A percentile compares a stretch with the other conserved stretches of the same genome.
Evolutionary conservation across 2,888 invertebrate genomes (phyloP).

Genomic region (Ctenicera cuprea): DNA sequence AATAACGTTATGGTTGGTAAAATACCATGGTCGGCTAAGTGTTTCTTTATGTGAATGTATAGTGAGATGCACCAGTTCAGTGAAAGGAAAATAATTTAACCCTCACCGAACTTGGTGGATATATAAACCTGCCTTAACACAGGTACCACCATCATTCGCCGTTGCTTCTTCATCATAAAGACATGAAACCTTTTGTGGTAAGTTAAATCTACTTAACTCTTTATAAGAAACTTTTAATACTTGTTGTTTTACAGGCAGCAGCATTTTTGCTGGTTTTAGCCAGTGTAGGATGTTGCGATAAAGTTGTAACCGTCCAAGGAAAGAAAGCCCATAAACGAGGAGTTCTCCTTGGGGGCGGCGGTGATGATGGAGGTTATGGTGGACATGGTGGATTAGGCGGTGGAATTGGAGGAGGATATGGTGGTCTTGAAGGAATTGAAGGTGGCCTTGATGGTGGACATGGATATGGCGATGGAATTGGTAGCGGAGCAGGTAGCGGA

Average conservation of each 20-base stretch:
- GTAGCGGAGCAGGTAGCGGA: constrained; percentile 6
- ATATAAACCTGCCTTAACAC: background rate
- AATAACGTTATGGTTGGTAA: too few relatives aligned
- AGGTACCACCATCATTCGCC: background rate
- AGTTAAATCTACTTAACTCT: background rate
- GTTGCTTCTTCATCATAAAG: background rate
- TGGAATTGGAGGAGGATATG: background rate
- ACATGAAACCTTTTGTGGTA: constrained; percentile 13
- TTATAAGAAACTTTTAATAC: background rate
- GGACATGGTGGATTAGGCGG: background rate
- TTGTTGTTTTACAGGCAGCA: background rate
- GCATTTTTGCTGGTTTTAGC: constrained; percentile 1
- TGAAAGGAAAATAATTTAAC: too few relatives aligned
- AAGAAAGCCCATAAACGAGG: constrained; percentile 2
- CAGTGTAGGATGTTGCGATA: background rate
- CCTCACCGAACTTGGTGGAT: background rate
- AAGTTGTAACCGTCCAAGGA: constrained; percentile 1
- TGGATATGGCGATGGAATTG: constrained; percentile 2
- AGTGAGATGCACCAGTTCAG: too few relatives aligned
- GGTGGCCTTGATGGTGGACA: constrained; percentile 9
- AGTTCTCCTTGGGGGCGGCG: background rate
- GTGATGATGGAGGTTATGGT: background rate
- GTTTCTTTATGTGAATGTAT: too few relatives aligned
- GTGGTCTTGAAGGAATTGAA: constrained; percentile 3
- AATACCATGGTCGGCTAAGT: too few relatives aligned